Conservation (phyloP, 1,140 invertebrate genomes). For the Lordiphosa collinella region DNA sequence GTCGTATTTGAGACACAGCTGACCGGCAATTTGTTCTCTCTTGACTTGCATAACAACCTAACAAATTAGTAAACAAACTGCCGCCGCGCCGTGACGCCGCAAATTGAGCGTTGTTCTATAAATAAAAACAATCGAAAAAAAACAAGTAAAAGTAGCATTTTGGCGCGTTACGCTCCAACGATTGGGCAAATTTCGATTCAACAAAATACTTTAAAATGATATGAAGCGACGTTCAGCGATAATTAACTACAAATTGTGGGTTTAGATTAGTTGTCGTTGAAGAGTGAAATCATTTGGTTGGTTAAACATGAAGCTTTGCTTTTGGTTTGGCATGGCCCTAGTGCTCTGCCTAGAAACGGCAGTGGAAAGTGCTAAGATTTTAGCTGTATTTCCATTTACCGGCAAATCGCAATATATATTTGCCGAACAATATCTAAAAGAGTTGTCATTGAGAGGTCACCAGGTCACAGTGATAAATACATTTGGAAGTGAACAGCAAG, state of each 20-base stretch:
- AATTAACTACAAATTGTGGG: conserved; percentile 17
- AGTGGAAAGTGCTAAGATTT: conserved; percentile 45
- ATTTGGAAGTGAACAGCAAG: conserved; percentile 63
- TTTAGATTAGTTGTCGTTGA: conserved; percentile 29
- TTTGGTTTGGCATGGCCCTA: background rate
- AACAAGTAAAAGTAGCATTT: conserved; percentile 3
- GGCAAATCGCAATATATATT: conserved; percentile 71
- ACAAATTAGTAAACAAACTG: conserved; percentile 43
- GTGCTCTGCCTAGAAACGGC: background rate
- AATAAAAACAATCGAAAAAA: conserved; percentile 9
- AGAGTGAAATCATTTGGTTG: conserved; percentile 13
- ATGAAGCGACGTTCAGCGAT: conserved; percentile 8
- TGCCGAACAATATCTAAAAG: conserved; percentile 72
- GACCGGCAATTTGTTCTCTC: background rate
- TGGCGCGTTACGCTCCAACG: conserved; percentile 22
- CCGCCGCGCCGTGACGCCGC: conserved; percentile 18
- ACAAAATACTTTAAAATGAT: background rate
- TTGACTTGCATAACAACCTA: conserved; percentile 42
- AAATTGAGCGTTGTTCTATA: background rate
- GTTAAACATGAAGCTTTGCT: conserved; percentile 7
- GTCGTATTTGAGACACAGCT: background rate
- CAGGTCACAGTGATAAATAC: conserved; percentile 80
- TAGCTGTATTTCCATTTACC: conserved; percentile 67
- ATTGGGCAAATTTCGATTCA: conserved; percentile 4
- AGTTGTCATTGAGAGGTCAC: conserved; percentile 79